Percentiles rank a stretch among this genome's conserved stretches.
phyloP scores from a whole-genome alignment of 2,797 vertebrate species.

The Zalophus californianus region DNA sequence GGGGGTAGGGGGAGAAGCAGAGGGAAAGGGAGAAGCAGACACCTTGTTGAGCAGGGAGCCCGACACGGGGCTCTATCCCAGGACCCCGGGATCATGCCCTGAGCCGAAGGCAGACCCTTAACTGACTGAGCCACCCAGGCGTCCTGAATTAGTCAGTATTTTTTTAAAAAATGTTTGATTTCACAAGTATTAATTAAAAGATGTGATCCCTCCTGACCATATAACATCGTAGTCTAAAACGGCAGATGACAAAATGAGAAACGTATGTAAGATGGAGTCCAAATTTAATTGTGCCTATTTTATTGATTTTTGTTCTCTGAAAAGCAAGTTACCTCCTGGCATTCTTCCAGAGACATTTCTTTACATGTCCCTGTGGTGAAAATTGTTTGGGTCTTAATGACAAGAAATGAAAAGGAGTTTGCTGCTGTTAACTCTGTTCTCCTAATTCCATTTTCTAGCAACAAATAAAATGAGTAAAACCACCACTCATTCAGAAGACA shows the following conservation, averaged over 20 bases:
- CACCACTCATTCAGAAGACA: constrained; percentile 41
- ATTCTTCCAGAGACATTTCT: constrained; percentile 46
- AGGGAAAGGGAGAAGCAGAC: too few relatives aligned
- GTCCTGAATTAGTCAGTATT: neutral
- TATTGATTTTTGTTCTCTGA: constrained; percentile 15
- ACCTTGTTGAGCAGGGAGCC: too few relatives aligned
- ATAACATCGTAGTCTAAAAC: constrained; percentile 49
- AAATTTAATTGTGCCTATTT: constrained; percentile 31
- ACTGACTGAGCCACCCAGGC: neutral
- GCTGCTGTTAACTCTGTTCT: neutral
- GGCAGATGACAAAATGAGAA: constrained; percentile 16
- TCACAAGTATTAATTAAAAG: constrained; percentile 26
- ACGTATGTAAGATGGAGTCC: neutral
- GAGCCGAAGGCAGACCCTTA: neutral
- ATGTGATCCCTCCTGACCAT: neutral
- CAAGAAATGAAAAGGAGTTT: constrained; percentile 21
- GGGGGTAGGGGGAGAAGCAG: too few relatives aligned
- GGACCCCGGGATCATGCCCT: neutral
- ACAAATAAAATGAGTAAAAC: constrained; percentile 35
- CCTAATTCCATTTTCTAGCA: constrained; percentile 47
- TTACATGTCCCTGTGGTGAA: neutral
- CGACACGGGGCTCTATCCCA: too few relatives aligned
- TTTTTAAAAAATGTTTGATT: constrained; percentile 8
- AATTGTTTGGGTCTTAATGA: constrained; percentile 43
- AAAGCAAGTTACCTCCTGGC: neutral